Percentiles rank a stretch among this genome's conserved stretches.
Conservation (phyloP, 2,888 invertebrate genomes). For the Eupeodes luniger region DNA sequence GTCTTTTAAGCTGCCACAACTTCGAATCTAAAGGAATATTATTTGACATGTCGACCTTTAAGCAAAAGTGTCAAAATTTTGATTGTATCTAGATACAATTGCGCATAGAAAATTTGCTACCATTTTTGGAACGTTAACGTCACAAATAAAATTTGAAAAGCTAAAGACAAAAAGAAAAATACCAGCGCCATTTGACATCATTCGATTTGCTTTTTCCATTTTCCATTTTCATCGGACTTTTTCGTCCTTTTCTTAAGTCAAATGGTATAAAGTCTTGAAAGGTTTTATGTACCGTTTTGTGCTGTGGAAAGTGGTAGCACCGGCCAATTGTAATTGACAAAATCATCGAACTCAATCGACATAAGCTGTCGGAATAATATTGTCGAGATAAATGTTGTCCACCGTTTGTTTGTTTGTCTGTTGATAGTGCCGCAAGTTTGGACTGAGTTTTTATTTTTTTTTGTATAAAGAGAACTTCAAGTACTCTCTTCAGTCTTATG, state of each 20-base stretch:
- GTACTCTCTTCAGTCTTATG: not conserved
- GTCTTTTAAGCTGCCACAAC: not conserved
- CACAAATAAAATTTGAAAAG: slow-evolving; percentile 33
- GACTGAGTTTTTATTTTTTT: not conserved
- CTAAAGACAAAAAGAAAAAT: not conserved
- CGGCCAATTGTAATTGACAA: slow-evolving; percentile 73
- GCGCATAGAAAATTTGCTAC: slow-evolving; percentile 54
- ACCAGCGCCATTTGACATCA: slow-evolving; percentile 28
- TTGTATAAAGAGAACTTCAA: not conserved
- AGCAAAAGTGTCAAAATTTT: slow-evolving; percentile 71
- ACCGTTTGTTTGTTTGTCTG: slow-evolving; percentile 38
- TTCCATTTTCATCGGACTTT: slow-evolving; percentile 34
- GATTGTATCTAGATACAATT: slow-evolving; percentile 66
- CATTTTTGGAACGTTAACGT: slow-evolving; percentile 71
- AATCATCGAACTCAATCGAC: slow-evolving; percentile 76
- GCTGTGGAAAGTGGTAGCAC: slow-evolving; percentile 45
- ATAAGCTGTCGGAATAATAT: slow-evolving; percentile 76
- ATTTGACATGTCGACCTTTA: slow-evolving; percentile 69
- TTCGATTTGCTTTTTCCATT: slow-evolving; percentile 38
- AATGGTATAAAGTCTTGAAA: slow-evolving; percentile 6
- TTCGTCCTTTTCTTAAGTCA: slow-evolving; percentile 12
- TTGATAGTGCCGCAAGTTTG: not conserved
- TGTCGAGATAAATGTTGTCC: slow-evolving; percentile 74
- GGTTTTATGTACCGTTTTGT: slow-evolving; percentile 49
- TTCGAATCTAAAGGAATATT: slow-evolving; percentile 38